Base-by-base conservation (phyloP, 2,888 invertebrate genomes). In the Caenorhabditis angaria region DNA sequence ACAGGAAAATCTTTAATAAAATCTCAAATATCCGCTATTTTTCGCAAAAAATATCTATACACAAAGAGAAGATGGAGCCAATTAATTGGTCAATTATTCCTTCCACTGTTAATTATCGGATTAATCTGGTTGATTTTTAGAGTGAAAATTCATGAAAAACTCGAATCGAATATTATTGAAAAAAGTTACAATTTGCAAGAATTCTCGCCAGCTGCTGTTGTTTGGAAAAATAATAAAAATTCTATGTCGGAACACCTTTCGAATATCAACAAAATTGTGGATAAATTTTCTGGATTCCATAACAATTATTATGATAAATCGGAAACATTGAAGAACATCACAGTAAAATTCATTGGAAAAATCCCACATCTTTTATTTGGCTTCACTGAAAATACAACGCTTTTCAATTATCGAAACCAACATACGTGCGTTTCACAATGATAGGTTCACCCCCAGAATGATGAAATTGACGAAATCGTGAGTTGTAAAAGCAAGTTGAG, bases 31-130 rank as follows among this genome's bases (percentile, higher is more conserved):
- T 10, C 24, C 18, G 53, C 75, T 12, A 75, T 77, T 67, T 67
- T 74, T 27, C 50, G 59, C 4, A 74, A 74, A 32, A 68, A 74
- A 32, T 28, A 61, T 2, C 56, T 74, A 3, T 77, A 77, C 51
- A 57, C 70, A 18, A 20, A 22, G 2, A 32, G 73, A 20, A 73
- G 73, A 35, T 70, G 68, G 70, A 68, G 73, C 1, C 77, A 77
- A 48, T 58, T 77, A 1, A 56, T 73, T 32, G 70, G 67, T 14
- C 77, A 77, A 61, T 72, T 76, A 8, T 14, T 66, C 27, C 51
- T 74, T 51, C 77, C 77, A 20, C 47, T 77, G 6, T 35, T 72
- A 18, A n/a, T 65, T 77, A 14, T 64, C 74, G 24, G 62, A 59
- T 3, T 53, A 71, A 10, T 61, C 74, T n/a, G 66, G 66, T 18